Evolutionary conservation across 2,797 vertebrate genomes (phyloP), one percentile per base, ranked within the genome.

Genomic region (Vespertilio murinus): DNA sequence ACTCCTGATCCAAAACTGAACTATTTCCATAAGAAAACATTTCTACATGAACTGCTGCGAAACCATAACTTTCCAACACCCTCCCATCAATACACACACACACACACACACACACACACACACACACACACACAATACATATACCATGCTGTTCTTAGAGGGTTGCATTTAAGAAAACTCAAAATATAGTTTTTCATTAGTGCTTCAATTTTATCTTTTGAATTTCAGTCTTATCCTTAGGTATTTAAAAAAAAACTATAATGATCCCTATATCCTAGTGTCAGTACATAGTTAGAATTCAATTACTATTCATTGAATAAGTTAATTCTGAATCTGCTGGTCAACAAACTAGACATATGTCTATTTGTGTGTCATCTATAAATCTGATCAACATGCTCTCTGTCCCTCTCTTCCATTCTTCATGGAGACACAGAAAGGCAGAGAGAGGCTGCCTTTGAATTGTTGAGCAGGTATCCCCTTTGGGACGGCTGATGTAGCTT

Each of bases 21-120:
- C 45, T 14, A 87, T 86, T 89, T 93, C 59, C 45, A 30, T 56
- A 95, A 74, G 78, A 80, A 96, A 96, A 88, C 22, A 81, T 69
- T 93, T 90, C 38, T 79, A 78, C 20, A 78, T 78, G 78, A 83
- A 78, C 56, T 61, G 61, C 42, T 93, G 8, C 71, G 81, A 91
- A 82, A 88, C 20, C 28, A 74, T 16, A 23, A 89, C 59, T 94
- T 75, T 56, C 56, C 13, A 82, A 40, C n/a, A 56, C 49, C 16
- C 82, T 59, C 64, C 52, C 17, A 74, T 9, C 20, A 69, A 22
- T 20, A 54, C 52, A 54, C 20, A 54, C 17, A 94, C 35, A 90
- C 80, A 81, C 47, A 90, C 82, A 67, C 11, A 38, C 6, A 73
- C 33, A 74, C 33, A 78, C n/a, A 82, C 18, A 81, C 35, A 87